Evolutionary conservation across 2,888 invertebrate species (phyloP), one percentile per base, ranked within the genome.

Genomic region (Acanthopleura granulata): DNA sequence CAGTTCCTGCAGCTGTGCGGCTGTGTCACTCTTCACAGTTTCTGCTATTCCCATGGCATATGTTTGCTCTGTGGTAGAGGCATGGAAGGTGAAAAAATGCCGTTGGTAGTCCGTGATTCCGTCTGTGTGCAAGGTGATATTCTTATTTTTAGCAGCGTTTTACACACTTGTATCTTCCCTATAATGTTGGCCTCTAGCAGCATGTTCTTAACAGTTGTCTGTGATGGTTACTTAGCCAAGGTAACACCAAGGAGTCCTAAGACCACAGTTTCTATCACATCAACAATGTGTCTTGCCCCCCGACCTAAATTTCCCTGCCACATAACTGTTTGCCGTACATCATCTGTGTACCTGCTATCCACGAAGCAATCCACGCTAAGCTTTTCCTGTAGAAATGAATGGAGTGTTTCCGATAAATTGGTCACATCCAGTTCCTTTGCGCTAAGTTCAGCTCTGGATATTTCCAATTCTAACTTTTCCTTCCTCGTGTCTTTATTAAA

Each of bases 11-110:
- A 62, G 62, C 62, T 62, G 62, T 62, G 62, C 22, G n/a, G 11
- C 12, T n/a, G 62, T 22, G n/a, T 22, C 62, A 62, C 62, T 62
- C 15, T 62, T 22, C 14, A 62, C 62, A 62, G 62, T 62, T 62
- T 62, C 62, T 15, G 62, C 22, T 14, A 62, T 22, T 18, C 16
- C 62, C 62, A 62, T 15, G 15, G 62, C 62, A 62, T 62, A 62
- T 18, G n/a, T 62, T 15, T 62, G 62, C 11, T 14, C 12, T n/a
- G 11, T 22, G 22, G 62, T 62, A 12, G n/a, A 12, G 12, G 22
- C 15, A 18, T 62, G 62, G 22, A n/a, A 62, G 11, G n/a, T 12
- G 25, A n/a, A 62, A 62, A 62, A 62, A 62, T 62, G 62, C 62
- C 62, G 15, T 22, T 62, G 62, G 62, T 62, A 22, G 22, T 62